Evolutionary conservation across 2,888 invertebrate genomes (phyloP).

Genomic region (Amiota minor): DNA sequence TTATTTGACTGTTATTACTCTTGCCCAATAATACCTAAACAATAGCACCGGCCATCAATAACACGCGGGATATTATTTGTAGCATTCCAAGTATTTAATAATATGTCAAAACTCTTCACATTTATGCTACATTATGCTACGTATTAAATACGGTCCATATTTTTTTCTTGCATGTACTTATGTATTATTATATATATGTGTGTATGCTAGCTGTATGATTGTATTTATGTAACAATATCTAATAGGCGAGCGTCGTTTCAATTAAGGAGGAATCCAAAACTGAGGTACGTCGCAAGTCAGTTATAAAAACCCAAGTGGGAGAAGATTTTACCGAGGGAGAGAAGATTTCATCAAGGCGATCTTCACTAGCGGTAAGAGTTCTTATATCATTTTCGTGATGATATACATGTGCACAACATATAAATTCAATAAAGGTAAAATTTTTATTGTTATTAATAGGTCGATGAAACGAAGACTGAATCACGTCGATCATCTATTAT

Average conservation of each 20-base stretch:
- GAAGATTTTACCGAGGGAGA: slow-evolving; percentile 54
- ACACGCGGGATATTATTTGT: too few species aligned
- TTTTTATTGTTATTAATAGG: slow-evolving; percentile 42
- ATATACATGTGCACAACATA: not conserved
- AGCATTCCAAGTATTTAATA: too few species aligned
- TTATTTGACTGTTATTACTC: too few species aligned
- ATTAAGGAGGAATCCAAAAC: slow-evolving; percentile 62
- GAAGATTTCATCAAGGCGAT: slow-evolving; percentile 64
- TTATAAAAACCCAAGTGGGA: slow-evolving; percentile 55
- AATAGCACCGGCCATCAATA: too few species aligned
- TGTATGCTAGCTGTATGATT: too few species aligned
- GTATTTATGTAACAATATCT: too few species aligned
- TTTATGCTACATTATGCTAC: too few species aligned
- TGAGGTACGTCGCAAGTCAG: slow-evolving; percentile 64
- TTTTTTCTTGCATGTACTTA: too few species aligned
- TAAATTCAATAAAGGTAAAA: not conserved
- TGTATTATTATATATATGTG: too few species aligned
- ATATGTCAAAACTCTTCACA: too few species aligned
- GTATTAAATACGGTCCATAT: too few species aligned
- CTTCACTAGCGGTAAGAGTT: slow-evolving; percentile 66
- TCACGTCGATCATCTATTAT: slow-evolving; percentile 67
- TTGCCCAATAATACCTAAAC: too few species aligned
- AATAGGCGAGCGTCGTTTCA: slow-evolving; percentile 54
- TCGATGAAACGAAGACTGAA: slow-evolving; percentile 61
- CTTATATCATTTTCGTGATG: not conserved